Evolutionary conservation across 2,113 vertebrate genomes (phyloP).

Genomic region (Dicentrarchus labrax): DNA sequence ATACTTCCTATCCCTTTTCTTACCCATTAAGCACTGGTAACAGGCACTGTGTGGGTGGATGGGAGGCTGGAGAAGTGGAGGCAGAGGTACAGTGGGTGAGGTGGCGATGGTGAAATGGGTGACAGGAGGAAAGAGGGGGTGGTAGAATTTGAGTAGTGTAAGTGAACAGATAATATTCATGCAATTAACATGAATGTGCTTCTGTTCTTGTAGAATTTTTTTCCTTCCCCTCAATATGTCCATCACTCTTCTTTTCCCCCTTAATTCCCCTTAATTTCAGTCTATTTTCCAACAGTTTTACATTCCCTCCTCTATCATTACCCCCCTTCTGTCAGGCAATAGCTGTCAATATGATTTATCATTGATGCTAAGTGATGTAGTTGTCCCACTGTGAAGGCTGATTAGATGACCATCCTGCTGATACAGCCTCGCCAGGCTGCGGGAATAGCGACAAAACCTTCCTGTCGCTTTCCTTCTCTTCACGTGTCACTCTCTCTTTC

Average conservation of each 20-base stretch:
- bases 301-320: constrained; percentile 58
- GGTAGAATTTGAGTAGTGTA: constrained; percentile 25
- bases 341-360: constrained; percentile 73
- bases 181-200: constrained; percentile 54
- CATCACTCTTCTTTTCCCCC: constrained; percentile 24
- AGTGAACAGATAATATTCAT: constrained; percentile 52
- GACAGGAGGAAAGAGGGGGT: constrained; percentile 8
- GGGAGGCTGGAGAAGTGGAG: constrained; percentile 48
- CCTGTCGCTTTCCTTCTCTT: constrained; percentile 38
- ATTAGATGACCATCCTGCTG: constrained; percentile 70
- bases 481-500: constrained; percentile 23
- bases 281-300: constrained; percentile 54
- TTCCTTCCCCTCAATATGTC: constrained; percentile 24
- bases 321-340: constrained; percentile 47
- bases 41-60: constrained; percentile 63
- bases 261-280: constrained; percentile 52
- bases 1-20: constrained; percentile 51
- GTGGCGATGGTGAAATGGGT: constrained; percentile 17
- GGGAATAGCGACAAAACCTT: constrained; percentile 22
- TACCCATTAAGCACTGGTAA: constrained; percentile 51
- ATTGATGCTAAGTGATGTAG: constrained; percentile 62
- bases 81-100: constrained; percentile 42
- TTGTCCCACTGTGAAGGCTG: constrained; percentile 68
- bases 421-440: constrained; percentile 38
- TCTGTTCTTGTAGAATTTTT: constrained; percentile 35